Evolutionary conservation across 1,140 invertebrate species (phyloP).

Genomic region (Papilio helenus): DNA sequence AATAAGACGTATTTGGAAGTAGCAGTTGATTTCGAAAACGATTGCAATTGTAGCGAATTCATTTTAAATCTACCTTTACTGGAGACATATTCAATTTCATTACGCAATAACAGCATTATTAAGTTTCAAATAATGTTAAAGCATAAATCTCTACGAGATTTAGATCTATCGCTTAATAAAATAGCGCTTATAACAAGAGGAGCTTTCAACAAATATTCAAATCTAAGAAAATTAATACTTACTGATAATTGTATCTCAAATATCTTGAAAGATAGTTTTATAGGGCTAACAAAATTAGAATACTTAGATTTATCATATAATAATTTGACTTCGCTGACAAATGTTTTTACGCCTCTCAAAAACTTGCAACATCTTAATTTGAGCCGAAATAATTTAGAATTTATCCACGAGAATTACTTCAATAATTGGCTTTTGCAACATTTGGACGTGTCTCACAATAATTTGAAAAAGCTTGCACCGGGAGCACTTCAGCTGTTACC

Average conservation of each 20-base stretch:
- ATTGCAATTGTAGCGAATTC: conserved; percentile 65
- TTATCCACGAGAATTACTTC: conserved; percentile 85
- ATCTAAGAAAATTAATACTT: conserved; percentile 74
- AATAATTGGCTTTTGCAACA: conserved; percentile 86
- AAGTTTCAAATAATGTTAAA: conserved; percentile 65
- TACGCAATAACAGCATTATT: conserved; percentile 73
- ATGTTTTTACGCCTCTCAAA: conserved; percentile 84
- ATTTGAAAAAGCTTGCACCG: conserved; percentile 86
- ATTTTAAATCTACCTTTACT: conserved; percentile 62
- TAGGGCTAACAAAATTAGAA: conserved; percentile 79
- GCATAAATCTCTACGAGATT: conserved; percentile 63
- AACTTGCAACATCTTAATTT: conserved; percentile 88
- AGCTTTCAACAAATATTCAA: conserved; percentile 68
- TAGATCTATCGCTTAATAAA: conserved; percentile 78
- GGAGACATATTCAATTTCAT: conserved; percentile 64
- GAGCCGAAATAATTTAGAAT: conserved; percentile 87
- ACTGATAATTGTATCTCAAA: conserved; percentile 71
- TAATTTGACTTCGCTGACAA: conserved; percentile 84
- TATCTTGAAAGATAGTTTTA: conserved; percentile 77
- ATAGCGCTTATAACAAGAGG: conserved; percentile 70
- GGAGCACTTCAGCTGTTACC: conserved; percentile 89
- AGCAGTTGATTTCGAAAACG: conserved; percentile 51
- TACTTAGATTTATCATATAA: conserved; percentile 85
- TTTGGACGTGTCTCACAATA: conserved; percentile 92
- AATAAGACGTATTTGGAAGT: conserved; percentile 69